These are phyloP conservation scores for Drosophila vallismaia DNA, from an alignment of 2,888 invertebrate genomes.

Conservation along the genomic window DNA sequence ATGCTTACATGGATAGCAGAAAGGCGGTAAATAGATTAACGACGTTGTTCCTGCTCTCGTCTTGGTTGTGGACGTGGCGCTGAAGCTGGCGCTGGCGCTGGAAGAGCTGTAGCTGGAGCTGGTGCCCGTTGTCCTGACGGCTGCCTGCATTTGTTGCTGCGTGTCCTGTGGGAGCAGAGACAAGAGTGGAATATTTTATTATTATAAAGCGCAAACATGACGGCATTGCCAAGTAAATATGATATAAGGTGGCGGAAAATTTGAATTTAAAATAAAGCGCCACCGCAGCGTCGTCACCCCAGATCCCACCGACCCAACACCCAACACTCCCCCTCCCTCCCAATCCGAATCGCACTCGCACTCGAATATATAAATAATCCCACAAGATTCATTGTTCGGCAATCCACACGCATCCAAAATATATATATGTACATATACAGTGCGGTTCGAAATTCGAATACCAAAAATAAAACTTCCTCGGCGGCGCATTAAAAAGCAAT, in stretches of 20 bases:
- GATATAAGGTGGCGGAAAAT: constrained; percentile 62
- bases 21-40: constrained; percentile 82
- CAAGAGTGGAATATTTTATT: constrained; percentile 75
- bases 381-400: constrained; percentile 73
- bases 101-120: constrained; percentile 31
- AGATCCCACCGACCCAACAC: no score
- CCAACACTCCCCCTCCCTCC: no score
- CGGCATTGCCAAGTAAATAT: constrained; percentile 44
- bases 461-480: constrained; percentile 68
- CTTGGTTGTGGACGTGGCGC: constrained; percentile 56
- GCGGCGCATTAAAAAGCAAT: constrained; percentile 80
- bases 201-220: constrained; percentile 57
- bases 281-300: constrained; percentile 49
- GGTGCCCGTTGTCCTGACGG: constrained; percentile 38
- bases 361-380: constrained; percentile 63
- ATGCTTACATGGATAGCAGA: constrained; percentile 79
- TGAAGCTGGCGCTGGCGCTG: constrained; percentile 30
- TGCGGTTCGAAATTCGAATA: background rate
- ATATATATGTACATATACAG: constrained; percentile 29
- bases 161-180: constrained; percentile 63
- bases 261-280: constrained; percentile 69
- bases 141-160: constrained; percentile 43
- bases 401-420: constrained; percentile 59
- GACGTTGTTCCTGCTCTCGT: constrained; percentile 73
- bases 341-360: background rate